Conservation (phyloP, 2,113 vertebrate genomes). For the Spea bombifrons region DNA sequence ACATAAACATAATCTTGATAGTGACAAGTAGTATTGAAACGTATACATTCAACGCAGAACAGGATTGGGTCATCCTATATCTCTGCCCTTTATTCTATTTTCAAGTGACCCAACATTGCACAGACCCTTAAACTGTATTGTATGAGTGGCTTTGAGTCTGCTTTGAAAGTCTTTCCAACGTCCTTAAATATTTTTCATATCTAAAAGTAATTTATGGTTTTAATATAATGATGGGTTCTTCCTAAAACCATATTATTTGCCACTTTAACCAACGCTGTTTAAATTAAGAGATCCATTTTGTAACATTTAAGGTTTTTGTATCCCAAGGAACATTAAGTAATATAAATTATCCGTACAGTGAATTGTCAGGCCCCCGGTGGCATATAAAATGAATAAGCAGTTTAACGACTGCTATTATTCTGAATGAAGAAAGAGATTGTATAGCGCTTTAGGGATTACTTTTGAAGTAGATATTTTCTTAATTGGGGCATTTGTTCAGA, state of each 20-base stretch:
- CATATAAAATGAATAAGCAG: slow-evolving; percentile 33
- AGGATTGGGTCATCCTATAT: too few relatives aligned
- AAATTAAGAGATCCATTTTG: not conserved
- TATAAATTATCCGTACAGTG: slow-evolving; percentile 1
- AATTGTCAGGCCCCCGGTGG: slow-evolving; percentile 8
- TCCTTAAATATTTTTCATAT: not conserved
- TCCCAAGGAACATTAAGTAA: slow-evolving; percentile 14
- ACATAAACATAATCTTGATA: too few relatives aligned
- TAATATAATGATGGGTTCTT: not conserved
- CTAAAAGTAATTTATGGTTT: not conserved
- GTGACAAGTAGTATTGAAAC: too few relatives aligned
- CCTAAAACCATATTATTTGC: not conserved
- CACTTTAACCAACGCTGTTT: not conserved
- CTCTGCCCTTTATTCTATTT: too few relatives aligned
- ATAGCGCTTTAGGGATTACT: slow-evolving; percentile 40
- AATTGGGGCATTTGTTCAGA: slow-evolving; percentile 45
- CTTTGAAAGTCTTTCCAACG: not conserved
- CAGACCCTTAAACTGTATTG: too few relatives aligned
- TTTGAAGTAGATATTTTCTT: slow-evolving; percentile 44
- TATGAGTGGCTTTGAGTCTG: too few relatives aligned
- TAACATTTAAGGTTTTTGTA: not conserved
- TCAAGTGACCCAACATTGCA: too few relatives aligned
- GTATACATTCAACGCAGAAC: too few relatives aligned
- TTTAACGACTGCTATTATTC: slow-evolving; percentile 39
- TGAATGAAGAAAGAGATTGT: slow-evolving; percentile 22